phyloP scores from a whole-genome alignment of 2,113 vertebrate species.

The Heliornis fulica region DNA sequence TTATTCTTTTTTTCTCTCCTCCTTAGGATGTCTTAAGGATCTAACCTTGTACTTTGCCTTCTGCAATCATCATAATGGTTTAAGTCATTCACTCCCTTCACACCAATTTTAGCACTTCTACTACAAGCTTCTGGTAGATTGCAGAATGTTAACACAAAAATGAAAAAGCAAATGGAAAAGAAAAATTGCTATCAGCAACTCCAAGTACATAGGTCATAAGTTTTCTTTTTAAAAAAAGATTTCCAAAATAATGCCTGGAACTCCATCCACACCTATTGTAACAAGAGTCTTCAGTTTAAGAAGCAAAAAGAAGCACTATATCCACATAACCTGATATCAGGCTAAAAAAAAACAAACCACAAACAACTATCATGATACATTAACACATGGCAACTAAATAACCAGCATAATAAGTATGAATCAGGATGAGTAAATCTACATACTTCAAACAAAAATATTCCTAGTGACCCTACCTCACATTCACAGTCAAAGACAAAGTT shows the following conservation, averaged over 20 bases:
- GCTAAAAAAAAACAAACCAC: too few relatives aligned
- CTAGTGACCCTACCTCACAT: background rate
- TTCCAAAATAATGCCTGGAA: background rate
- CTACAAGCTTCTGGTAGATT: background rate
- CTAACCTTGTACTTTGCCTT: background rate
- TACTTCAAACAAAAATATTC: background rate
- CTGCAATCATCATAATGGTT: background rate
- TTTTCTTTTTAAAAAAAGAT: background rate
- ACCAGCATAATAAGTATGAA: background rate
- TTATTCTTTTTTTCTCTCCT: background rate
- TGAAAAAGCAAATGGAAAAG: background rate
- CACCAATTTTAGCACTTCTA: background rate
- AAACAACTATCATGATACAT: background rate
- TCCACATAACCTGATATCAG: background rate
- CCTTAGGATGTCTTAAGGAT: background rate
- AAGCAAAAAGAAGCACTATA: background rate
- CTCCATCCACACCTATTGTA: background rate
- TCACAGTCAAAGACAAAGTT: background rate
- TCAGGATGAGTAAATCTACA: background rate
- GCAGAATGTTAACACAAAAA: background rate
- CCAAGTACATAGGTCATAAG: background rate
- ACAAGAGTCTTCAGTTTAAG: background rate
- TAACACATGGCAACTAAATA: background rate
- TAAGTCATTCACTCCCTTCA: background rate
- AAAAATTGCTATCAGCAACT: background rate